These are phyloP conservation scores for Dicyrtomina minuta DNA, from an alignment of 2,888 invertebrate genomes.

Conservation along the genomic window DNA sequence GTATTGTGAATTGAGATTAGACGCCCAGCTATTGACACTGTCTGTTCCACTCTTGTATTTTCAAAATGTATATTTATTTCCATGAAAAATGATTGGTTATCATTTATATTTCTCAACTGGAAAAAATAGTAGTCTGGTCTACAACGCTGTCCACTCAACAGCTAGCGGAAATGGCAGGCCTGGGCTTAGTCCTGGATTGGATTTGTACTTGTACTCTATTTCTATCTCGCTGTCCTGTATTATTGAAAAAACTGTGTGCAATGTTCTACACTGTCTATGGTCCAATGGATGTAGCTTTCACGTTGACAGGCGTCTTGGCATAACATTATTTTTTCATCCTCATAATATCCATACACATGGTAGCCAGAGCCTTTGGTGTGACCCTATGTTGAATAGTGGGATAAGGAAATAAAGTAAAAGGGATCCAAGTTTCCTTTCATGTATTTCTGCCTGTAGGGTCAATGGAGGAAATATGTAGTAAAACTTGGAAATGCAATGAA, in stretches of 20 bases:
- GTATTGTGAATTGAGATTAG: too few relatives aligned
- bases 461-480: conserved; percentile 6
- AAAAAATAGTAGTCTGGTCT: background rate
- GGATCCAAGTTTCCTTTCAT: background rate
- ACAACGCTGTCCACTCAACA: background rate
- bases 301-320: too few relatives aligned
- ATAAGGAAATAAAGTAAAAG: background rate
- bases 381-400: too few relatives aligned
- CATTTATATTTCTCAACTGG: background rate
- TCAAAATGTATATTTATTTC: too few relatives aligned
- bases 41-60: too few relatives aligned
- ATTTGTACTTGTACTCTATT: background rate
- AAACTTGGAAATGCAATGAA: conserved; percentile 15
- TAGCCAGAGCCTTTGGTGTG: too few relatives aligned
- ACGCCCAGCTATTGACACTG: too few relatives aligned
- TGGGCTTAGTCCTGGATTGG: too few relatives aligned
- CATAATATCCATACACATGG: background rate
- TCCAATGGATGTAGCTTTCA: too few relatives aligned
- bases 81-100: too few relatives aligned
- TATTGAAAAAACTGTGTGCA: background rate
- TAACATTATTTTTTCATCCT: background rate
- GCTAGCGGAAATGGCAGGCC: too few relatives aligned
- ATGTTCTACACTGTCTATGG: background rate
- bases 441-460: too few relatives aligned
- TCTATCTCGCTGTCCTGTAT: background rate